phyloP scores from a whole-genome alignment of 1,140 invertebrate species.

The Aphidius ervi region DNA sequence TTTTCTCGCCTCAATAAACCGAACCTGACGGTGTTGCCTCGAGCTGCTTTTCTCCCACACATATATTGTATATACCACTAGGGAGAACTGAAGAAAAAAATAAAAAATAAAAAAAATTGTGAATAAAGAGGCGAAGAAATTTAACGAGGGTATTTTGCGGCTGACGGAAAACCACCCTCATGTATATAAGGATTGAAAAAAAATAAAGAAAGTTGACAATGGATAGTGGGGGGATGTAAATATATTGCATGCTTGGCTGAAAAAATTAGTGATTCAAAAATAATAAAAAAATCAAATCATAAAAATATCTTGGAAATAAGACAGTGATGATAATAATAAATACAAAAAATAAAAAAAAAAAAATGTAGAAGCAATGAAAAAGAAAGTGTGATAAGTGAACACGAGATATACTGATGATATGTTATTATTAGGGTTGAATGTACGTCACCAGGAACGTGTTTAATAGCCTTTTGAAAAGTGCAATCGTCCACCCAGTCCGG shows the following conservation, averaged over 20 bases:
- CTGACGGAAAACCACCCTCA: slow-evolving; percentile 1
- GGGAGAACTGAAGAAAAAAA: no score
- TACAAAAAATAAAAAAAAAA: slow-evolving; percentile 3
- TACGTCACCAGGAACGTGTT: slow-evolving; percentile 47
- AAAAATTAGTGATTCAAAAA: no score
- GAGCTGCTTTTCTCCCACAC: not conserved
- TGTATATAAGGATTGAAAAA: not conserved
- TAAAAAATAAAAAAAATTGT: slow-evolving; percentile 34
- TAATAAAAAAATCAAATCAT: no score
- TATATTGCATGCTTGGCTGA: not conserved
- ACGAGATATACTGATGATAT: slow-evolving; percentile 13
- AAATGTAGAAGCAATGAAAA: not conserved
- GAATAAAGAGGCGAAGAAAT: slow-evolving; percentile 31
- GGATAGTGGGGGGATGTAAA: not conserved
- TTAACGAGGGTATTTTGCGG: slow-evolving; percentile 42
- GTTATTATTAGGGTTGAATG: slow-evolving; percentile 30
- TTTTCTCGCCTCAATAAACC: slow-evolving; percentile 36
- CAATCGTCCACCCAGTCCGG: slow-evolving; percentile 34
- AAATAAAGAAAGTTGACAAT: slow-evolving; percentile 11
- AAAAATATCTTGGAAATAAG: no score
- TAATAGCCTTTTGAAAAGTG: slow-evolving; percentile 47
- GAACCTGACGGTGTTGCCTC: slow-evolving; percentile 14
- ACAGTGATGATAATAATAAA: not conserved
- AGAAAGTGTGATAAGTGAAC: not conserved
- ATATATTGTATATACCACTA: not conserved